Evolutionary conservation across 2,888 invertebrate species (phyloP).

Genomic region (Rotaria magnacalcarata): DNA sequence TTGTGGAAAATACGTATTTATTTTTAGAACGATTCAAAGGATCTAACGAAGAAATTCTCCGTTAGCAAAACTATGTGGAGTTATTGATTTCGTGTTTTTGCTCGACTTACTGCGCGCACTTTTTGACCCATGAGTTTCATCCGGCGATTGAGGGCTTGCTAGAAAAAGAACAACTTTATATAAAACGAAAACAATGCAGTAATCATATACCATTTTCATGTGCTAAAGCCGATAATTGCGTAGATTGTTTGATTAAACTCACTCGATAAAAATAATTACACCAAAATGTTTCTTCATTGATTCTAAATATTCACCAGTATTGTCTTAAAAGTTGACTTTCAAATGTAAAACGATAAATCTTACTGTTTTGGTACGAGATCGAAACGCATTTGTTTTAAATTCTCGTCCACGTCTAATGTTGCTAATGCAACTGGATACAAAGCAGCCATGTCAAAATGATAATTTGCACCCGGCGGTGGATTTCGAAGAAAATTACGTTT

Average conservation of each 20-base stretch:
- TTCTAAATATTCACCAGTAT: constrained; percentile 51
- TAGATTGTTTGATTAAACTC: constrained; percentile 92
- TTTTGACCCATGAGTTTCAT: background rate
- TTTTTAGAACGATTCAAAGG: background rate
- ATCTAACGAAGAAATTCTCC: too few species aligned
- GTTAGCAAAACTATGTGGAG: too few species aligned
- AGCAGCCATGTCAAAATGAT: constrained; percentile 86
- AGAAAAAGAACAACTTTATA: background rate
- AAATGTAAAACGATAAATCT: constrained; percentile 51
- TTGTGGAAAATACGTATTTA: background rate
- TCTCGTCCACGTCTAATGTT: constrained; percentile 87
- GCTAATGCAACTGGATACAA: constrained; percentile 87
- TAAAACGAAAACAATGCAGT: too few species aligned
- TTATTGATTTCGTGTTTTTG: too few species aligned
- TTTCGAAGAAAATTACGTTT: constrained; percentile 92
- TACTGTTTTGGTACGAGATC: constrained; percentile 98
- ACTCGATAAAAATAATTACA: constrained; percentile 99
- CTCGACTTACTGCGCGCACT: background rate
- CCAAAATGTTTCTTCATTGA: constrained; percentile 93
- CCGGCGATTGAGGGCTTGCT: background rate
- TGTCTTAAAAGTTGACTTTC: background rate
- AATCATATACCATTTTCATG: background rate
- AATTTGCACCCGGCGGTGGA: constrained; percentile 79
- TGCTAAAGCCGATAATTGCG: constrained; percentile 64
- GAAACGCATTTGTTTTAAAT: constrained; percentile 95